Conservation (phyloP, 1,140 invertebrate genomes). For the Alviniconcha marisindica region DNA sequence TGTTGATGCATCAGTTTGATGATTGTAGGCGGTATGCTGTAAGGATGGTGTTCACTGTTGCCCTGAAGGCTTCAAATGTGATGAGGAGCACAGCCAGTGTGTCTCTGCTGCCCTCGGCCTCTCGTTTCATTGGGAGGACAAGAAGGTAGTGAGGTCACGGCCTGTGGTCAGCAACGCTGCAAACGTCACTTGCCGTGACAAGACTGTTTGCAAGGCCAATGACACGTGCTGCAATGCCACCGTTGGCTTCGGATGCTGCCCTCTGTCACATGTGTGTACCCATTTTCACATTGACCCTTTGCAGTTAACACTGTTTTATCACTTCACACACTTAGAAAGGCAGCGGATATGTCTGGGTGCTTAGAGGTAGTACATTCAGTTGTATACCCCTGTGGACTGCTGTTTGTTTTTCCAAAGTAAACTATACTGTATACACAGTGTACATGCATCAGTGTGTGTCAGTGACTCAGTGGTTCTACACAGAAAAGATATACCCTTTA, state of each 20-base stretch:
- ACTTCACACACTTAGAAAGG: background rate
- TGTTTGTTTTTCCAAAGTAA: too few species aligned
- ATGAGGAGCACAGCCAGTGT: conserved; percentile 40
- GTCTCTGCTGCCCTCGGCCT: background rate
- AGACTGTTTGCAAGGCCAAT: conserved; percentile 27
- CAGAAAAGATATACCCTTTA: too few species aligned
- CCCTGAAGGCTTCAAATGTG: conserved; percentile 53
- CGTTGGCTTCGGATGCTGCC: conserved; percentile 33
- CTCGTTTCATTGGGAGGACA: conserved; percentile 42
- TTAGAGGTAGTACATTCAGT: too few species aligned
- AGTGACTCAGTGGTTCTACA: too few species aligned
- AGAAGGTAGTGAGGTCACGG: background rate
- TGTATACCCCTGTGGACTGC: too few species aligned
- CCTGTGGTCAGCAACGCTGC: background rate
- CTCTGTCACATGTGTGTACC: conserved; percentile 24
- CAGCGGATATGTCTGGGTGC: background rate
- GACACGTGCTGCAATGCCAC: conserved; percentile 46
- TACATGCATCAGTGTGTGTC: too few species aligned
- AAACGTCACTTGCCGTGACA: conserved; percentile 38
- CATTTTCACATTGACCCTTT: background rate
- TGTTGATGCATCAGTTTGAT: background rate
- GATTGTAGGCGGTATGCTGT: conserved; percentile 48
- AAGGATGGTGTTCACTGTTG: conserved; percentile 58
- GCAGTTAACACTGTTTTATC: background rate
- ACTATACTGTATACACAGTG: too few species aligned